Percentiles rank a stretch among this genome's conserved stretches.
phyloP scores from a whole-genome alignment of 2,797 vertebrate species.

The Centroberyx gerrardi region DNA sequence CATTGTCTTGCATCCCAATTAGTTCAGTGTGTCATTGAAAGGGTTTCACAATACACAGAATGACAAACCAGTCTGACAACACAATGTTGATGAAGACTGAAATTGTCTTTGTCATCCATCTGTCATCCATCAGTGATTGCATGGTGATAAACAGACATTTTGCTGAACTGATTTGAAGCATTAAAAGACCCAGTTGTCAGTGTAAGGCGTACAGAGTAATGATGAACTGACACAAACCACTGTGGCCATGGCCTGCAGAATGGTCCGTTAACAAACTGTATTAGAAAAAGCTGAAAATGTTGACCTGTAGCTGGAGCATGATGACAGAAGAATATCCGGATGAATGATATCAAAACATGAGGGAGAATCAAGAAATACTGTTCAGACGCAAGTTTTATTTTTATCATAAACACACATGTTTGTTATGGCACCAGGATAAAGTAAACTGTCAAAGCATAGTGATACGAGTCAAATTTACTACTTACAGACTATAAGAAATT shows the following conservation, averaged over 20 bases:
- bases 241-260: too few species aligned
- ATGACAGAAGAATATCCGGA: background rate
- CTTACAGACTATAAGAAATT: too few species aligned
- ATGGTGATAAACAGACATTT: background rate
- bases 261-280: background rate
- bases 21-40: background rate
- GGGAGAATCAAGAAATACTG: too few species aligned
- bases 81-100: too few species aligned
- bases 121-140: background rate
- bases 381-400: too few species aligned
- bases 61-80: background rate
- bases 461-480: too few species aligned
- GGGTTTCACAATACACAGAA: too few species aligned
- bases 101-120: background rate
- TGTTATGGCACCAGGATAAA: constrained; percentile 19
- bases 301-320: too few species aligned
- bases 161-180: background rate
- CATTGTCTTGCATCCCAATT: background rate
- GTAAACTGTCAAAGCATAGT: constrained; percentile 6
- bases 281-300: constrained; percentile 7
- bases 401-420: background rate
- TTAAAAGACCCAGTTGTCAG: background rate
- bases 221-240: background rate
- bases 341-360: background rate
- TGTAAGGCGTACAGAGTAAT: background rate